These are phyloP conservation scores for Lycodopsis pacificus DNA, from an alignment of 2,797 vertebrate species.

Conservation along the genomic window DNA sequence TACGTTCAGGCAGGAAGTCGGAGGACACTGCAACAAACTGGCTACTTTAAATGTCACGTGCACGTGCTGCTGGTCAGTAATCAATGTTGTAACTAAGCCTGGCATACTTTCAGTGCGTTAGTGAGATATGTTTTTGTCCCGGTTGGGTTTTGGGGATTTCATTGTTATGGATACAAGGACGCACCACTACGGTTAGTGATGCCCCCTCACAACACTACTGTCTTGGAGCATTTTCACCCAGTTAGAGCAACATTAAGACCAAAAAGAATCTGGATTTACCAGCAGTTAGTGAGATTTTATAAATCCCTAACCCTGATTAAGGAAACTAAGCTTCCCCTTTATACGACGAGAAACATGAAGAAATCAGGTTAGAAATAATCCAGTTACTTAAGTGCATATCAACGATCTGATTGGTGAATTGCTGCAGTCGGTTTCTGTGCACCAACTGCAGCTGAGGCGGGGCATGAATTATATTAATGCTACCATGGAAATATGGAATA, in stretches of 20 bases:
- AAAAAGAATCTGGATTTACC: neutral
- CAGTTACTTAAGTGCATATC: neutral
- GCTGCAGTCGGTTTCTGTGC: neutral
- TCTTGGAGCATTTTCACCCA: neutral
- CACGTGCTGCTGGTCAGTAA: neutral
- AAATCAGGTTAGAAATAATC: neutral
- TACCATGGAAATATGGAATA: neutral
- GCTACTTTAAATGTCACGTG: slow-evolving; percentile 11
- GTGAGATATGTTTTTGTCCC: neutral
- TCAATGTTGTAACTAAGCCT: neutral
- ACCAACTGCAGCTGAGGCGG: neutral
- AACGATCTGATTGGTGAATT: neutral
- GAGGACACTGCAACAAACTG: neutral
- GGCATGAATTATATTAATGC: neutral
- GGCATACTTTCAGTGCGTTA: too few species aligned
- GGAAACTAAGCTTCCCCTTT: neutral
- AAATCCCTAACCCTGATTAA: neutral
- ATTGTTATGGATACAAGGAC: neutral
- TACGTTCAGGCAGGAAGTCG: slow-evolving; percentile 27
- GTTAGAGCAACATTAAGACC: neutral
- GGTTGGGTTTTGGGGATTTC: neutral
- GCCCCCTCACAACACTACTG: neutral
- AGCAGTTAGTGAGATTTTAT: neutral
- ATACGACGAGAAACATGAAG: neutral
- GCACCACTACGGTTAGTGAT: neutral